phyloP scores from a whole-genome alignment of 2,888 invertebrate species.

The Morinoia aosen region DNA sequence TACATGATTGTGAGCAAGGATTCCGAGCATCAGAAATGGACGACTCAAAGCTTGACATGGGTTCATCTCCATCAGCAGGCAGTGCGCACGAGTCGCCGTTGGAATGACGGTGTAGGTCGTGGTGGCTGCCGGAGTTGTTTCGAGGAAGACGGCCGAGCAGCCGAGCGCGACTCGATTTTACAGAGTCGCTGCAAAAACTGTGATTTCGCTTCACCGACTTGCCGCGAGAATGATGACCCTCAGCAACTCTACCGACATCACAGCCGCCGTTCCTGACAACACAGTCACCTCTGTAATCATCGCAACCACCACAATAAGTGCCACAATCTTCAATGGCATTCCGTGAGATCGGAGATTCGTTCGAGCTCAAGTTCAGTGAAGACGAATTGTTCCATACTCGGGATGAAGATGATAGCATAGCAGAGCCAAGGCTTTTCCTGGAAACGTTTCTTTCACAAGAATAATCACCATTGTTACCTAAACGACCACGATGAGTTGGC shows the following conservation, averaged over 20 bases:
- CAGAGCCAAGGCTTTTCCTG: background rate
- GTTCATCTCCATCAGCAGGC: background rate
- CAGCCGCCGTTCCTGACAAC: background rate
- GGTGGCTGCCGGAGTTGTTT: conserved; percentile 36
- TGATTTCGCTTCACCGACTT: conserved; percentile 47
- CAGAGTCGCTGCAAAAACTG: conserved; percentile 40
- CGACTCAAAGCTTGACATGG: background rate
- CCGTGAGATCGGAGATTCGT: background rate
- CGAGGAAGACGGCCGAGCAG: conserved; percentile 19
- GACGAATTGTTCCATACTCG: background rate
- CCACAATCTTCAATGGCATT: background rate
- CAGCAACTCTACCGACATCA: background rate
- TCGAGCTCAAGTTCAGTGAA: background rate
- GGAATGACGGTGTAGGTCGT: background rate
- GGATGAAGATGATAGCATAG: background rate
- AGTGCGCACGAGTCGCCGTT: background rate
- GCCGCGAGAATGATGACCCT: conserved; percentile 30
- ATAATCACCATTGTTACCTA: background rate
- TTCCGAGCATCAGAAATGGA: background rate
- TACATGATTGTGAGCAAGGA: background rate
- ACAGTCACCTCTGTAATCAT: background rate
- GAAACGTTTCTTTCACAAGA: background rate
- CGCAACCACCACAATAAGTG: background rate
- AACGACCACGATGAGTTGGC: background rate
- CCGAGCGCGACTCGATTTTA: background rate